Evolutionary conservation across 2,797 vertebrate species (phyloP), one percentile per base, ranked within the genome.

Genomic region (Hippopotamyrus pictus): DNA sequence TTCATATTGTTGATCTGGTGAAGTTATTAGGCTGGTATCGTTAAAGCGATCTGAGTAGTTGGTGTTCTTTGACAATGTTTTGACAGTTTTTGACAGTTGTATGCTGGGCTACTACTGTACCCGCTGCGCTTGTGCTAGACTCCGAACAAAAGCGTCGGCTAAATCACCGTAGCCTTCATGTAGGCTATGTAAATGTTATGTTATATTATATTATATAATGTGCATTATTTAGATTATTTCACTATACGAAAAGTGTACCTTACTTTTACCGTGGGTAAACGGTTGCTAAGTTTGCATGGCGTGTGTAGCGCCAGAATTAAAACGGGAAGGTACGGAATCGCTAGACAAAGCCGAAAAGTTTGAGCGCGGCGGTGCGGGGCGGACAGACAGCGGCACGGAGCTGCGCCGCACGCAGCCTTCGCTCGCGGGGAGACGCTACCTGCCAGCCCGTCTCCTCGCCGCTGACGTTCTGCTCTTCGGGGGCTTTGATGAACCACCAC

Each of bases 401-500:
- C 17, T 1, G 53, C 53, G 53, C 17, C 53, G 17, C 53, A 54
- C 53, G 0, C 53, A 54, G 53, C 17, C 53, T 19, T 8, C 6
- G 6, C 5, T 6, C 69, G 3, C 11, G 33, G 14, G 37, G 44
- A 48, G 19, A 48, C 79, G 14, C 41, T 83, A 83, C 97, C 97
- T 98, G 97, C 41, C 96, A 95, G 88, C 95, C 94, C 0, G 96
- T 95, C 84, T 95, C 94, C 79, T 97, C 96, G 22, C 95, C 93
- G 90, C 93, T 97, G 87, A 96, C 92, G 53, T 96, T 96, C 91
- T 94, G 95, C 90, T 97, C 97, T 88, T 96, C 96, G 0, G 96
- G 96, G 0, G 95, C 95, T 89, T 96, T 95, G 90, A 98, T 96
- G 94, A 98, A 99, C 98, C 98, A 99, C 98, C 98, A 99, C 92